These are phyloP conservation scores for Cebidichthys violaceus DNA, from an alignment of 2,113 vertebrate genomes.

Conservation along the genomic window DNA sequence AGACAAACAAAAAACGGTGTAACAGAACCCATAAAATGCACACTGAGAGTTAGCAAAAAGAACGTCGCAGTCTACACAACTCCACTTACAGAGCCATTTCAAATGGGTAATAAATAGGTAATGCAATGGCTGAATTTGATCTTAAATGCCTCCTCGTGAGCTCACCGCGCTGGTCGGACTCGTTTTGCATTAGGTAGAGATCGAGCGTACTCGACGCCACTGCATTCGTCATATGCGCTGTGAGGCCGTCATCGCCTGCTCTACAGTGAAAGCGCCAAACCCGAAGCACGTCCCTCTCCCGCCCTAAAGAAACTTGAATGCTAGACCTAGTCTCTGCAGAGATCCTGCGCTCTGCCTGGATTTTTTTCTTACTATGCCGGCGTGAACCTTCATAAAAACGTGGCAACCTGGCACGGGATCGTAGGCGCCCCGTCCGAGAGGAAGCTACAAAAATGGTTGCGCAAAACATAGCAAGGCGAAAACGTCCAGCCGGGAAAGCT, in stretches of 20 bases:
- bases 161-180: background rate
- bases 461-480: too few relatives aligned
- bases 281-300: background rate
- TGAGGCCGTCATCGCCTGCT: background rate
- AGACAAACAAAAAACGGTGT: background rate
- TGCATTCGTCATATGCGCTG: constrained; percentile 35
- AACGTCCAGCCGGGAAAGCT: too few relatives aligned
- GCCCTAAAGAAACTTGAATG: too few relatives aligned
- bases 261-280: background rate
- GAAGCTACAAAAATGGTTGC: too few relatives aligned
- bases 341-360: too few relatives aligned
- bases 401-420: too few relatives aligned
- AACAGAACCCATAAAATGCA: background rate
- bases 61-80: background rate
- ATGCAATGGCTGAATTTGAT: constrained; percentile 3
- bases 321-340: too few relatives aligned
- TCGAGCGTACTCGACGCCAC: background rate
- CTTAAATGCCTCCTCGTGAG: background rate
- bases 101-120: background rate
- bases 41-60: too few relatives aligned
- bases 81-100: background rate
- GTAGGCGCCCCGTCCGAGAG: too few relatives aligned
- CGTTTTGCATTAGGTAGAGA: constrained; percentile 26
- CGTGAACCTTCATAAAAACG: too few relatives aligned
- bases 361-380: too few relatives aligned